Evolutionary conservation across 1,140 invertebrate species (phyloP), one percentile per base, ranked within the genome.

Genomic region (Zaprionus ghesquierei): DNA sequence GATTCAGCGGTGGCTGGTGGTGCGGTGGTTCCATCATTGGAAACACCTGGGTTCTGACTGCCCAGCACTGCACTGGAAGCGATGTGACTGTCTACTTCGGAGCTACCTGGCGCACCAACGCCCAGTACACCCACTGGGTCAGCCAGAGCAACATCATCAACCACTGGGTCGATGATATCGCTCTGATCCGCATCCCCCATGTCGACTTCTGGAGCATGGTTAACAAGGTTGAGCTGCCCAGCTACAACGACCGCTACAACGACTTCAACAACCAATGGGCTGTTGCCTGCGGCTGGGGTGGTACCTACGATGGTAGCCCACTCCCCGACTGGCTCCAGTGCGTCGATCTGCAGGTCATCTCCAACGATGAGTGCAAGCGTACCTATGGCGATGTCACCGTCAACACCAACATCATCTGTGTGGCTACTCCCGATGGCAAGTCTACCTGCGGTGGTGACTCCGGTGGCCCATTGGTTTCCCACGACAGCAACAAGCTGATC

Each of bases 1-100:
- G 60, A 5, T 79, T 93, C 75, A 79, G 89, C 12, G 78, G 89
- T 13, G 78, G 89, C 75, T 61, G 73, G 69, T 92, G 92, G 80
- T 95, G 95, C 79, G 94, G 94, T 6, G 95, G 93, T 18, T 93
- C 93, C 25, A 77, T 95, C 44, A 93, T 95, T 20, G 90, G 64
- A 29, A 56, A 76, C 74, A 90, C 62, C 22, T 94, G 93, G 65
- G 46, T 68, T 2, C 31, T 66, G 38, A 66, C 63, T 27, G 63
- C 62, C 25, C 18, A 41, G 33, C 58, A 50, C 49, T 33, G 44
- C 31, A 76, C 94, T 5, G 74, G 70, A 13, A 41, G 29, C 27
- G 54, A 54, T 31, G 74, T 77, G 27, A 77, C 74, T 53, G 68
- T 77, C 70, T 77, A 77, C 64, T 77, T 74, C 35, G 74, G 74